A percentile compares a stretch with the other conserved stretches of the same genome.
These are phyloP conservation scores for Muschampia plurimacula DNA, from an alignment of 2,888 invertebrate species.

Conservation along the genomic window DNA sequence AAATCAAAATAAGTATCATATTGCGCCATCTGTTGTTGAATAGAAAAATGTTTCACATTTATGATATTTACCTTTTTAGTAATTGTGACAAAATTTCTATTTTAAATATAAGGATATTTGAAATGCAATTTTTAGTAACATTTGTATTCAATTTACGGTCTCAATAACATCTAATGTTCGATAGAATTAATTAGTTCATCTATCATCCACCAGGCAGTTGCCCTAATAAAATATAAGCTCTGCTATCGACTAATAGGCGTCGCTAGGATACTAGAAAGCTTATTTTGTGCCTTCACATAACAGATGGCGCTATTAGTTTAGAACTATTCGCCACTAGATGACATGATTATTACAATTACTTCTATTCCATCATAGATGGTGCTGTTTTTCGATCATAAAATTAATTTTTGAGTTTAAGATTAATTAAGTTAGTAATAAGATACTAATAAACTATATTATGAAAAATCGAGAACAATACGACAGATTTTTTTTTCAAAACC, in stretches of 20 bases:
- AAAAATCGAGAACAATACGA: too few relatives aligned
- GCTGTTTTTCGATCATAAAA: neutral
- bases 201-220: neutral
- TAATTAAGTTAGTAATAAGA: too few relatives aligned
- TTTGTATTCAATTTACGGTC: neutral
- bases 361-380: conserved; percentile 2
- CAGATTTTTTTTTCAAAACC: too few relatives aligned
- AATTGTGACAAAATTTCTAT: too few relatives aligned
- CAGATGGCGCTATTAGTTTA: neutral
- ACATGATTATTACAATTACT: neutral
- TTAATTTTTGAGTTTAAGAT: too few relatives aligned
- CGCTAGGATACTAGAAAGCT: neutral
- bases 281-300: neutral
- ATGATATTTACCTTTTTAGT: too few relatives aligned
- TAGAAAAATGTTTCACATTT: too few relatives aligned
- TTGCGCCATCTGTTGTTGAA: too few relatives aligned
- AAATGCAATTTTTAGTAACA: too few relatives aligned
- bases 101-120: too few relatives aligned
- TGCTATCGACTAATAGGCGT: neutral
- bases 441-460: too few relatives aligned
- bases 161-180: neutral
- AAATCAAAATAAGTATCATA: too few relatives aligned
- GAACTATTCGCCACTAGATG: conserved; percentile 1
- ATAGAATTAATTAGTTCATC: neutral
- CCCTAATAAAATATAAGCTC: neutral